Base-by-base conservation (phyloP, 2,113 vertebrate species). In the Vanacampus margaritifer region DNA sequence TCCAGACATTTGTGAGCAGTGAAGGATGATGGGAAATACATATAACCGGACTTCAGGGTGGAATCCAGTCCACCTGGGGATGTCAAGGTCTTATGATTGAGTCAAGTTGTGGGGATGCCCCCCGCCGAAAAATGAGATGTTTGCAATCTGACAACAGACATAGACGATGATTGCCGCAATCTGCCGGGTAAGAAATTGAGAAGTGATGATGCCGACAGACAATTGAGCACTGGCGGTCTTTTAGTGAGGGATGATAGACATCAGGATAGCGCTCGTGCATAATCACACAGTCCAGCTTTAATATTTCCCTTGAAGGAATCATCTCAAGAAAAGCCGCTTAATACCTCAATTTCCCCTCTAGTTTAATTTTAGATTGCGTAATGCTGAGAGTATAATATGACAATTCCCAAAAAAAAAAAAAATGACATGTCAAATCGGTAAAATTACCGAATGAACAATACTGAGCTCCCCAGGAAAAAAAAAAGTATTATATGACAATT, bases 161-260 rank as follows among this genome's bases (percentile, higher is more conserved):
- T 41, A 23, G 59, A 54, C 67, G 36, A 56, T 66, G 45, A 57
- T 58, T 69, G 36, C 65, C 28, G 72, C 45, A 64, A 65, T 75
- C 68, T 60, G 56, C 45, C 13, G 56, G 48, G 51, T 66, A 70
- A 46, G 26, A 76, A 67, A 57, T 71, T 36, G 63, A 41, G 70
- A 7, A 6, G 65, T 67, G 48, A 59, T 58, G 67, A 80, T 81
- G 81, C 72, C 69, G 80, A 80, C 60, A 76, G 74, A 78, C 82
- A 85, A 81, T 85, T 77, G 78, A 75, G 84, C 78, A 81, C 46
- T 69, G 65, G 75, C 73, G 59, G 73, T n/a, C 60, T 59, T 75
- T 64, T n/a, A 60, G 62, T 68, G 21, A 41, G 21, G 64, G 63
- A 71, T 58, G 41, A 72, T 59, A 75, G 71, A 64, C 71, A 79